Percentiles rank a stretch among this genome's conserved stretches.
These are phyloP conservation scores for Ctenodactylus gundi DNA, from an alignment of 2,113 vertebrate species.

Conservation along the genomic window DNA sequence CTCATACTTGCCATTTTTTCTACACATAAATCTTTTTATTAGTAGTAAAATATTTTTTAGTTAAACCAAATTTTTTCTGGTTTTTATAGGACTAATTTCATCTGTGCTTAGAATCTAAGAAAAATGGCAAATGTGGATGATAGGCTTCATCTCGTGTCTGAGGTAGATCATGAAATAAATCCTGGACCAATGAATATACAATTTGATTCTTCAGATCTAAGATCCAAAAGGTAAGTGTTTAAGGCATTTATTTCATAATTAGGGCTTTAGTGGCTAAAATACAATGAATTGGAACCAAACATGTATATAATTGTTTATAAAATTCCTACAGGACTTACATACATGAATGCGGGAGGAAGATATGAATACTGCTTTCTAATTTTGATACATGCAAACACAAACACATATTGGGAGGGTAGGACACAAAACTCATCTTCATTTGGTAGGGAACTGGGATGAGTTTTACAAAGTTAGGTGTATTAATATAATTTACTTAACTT, in stretches of 20 bases:
- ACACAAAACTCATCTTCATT: not conserved
- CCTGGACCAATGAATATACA: constrained; percentile 85
- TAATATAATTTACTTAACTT: not conserved
- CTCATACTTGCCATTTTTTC: not conserved
- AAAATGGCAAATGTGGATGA: constrained; percentile 71
- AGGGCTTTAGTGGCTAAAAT: not conserved
- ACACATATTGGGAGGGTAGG: no score
- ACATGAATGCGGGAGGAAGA: not conserved
- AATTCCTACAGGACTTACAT: not conserved
- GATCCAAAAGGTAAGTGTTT: constrained; percentile 82
- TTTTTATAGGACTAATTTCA: constrained; percentile 64
- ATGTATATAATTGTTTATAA: not conserved
- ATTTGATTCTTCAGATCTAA: constrained; percentile 82
- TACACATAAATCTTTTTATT: not conserved
- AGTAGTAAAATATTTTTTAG: constrained; percentile 29
- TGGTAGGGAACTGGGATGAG: not conserved
- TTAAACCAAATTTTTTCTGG: constrained; percentile 14
- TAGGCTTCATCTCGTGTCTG: constrained; percentile 75
- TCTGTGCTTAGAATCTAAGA: constrained; percentile 5
- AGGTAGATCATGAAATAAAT: constrained; percentile 73
- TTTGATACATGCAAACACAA: no score
- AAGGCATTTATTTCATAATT: constrained; percentile 8
- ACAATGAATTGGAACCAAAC: not conserved
- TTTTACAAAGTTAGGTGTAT: constrained; percentile 32
- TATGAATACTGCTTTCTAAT: not conserved